A percentile compares a stretch with the other conserved stretches of the same genome.
phyloP scores from a whole-genome alignment of 2,888 invertebrate species.

The Chrysolina oricalcia region DNA sequence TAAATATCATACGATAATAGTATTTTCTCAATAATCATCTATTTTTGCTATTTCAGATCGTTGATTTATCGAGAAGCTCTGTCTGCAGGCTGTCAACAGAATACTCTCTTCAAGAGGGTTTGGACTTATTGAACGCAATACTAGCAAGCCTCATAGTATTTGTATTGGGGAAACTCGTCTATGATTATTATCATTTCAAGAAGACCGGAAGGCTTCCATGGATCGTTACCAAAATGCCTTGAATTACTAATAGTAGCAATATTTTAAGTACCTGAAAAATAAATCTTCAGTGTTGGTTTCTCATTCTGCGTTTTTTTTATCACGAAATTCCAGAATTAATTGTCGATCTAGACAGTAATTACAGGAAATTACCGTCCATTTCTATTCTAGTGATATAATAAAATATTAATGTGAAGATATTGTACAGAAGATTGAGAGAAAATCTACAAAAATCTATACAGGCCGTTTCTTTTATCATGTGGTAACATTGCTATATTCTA shows the following conservation, averaged over 20 bases:
- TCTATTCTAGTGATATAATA: no score
- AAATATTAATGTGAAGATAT: no score
- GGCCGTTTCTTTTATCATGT: no score
- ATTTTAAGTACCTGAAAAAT: not conserved
- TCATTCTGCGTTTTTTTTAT: not conserved
- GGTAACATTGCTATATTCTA: no score
- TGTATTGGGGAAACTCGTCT: slow-evolving; percentile 83
- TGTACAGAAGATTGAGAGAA: no score
- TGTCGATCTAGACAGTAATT: no score
- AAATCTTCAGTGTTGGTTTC: no score
- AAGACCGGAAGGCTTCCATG: slow-evolving; percentile 87
- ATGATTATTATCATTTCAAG: slow-evolving; percentile 88
- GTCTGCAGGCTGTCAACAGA: slow-evolving; percentile 78
- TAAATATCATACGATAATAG: slow-evolving; percentile 63
- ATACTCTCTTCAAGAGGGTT: slow-evolving; percentile 77
- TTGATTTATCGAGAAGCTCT: slow-evolving; percentile 79
- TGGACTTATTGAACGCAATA: slow-evolving; percentile 83
- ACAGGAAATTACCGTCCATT: no score
- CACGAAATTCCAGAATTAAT: not conserved
- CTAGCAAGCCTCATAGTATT: slow-evolving; percentile 80
- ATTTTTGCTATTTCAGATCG: slow-evolving; percentile 74
- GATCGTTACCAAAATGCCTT: slow-evolving; percentile 87
- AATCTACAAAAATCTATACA: no score
- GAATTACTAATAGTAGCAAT: slow-evolving; percentile 50
- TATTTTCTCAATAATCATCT: not conserved